Percentiles rank a stretch among this genome's conserved stretches.
phyloP scores from a whole-genome alignment of 2,888 invertebrate species.

The Endomychus coccineus region DNA sequence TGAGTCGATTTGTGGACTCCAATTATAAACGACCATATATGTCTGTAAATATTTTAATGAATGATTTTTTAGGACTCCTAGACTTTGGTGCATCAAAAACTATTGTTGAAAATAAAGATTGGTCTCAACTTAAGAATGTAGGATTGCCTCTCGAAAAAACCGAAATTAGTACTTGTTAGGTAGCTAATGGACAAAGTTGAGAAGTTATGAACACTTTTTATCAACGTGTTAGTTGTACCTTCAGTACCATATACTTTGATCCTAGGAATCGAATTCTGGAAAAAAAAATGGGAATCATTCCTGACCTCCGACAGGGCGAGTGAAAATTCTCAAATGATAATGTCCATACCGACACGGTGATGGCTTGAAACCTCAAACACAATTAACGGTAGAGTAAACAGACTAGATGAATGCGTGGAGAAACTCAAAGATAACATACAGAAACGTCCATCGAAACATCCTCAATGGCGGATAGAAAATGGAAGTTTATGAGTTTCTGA shows the following conservation, averaged over 20 bases:
- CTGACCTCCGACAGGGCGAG: slow-evolving; percentile 11
- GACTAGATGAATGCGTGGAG: too few species aligned
- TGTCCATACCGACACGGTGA: slow-evolving; percentile 1
- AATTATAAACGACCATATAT: slow-evolving; percentile 17
- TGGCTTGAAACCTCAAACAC: neutral
- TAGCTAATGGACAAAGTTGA: slow-evolving; percentile 16
- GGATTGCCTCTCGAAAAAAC: slow-evolving; percentile 5
- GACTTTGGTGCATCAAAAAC: slow-evolving; percentile 18
- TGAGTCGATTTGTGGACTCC: too few species aligned
- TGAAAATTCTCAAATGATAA: slow-evolving; percentile 2
- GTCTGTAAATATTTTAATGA: slow-evolving; percentile 13
- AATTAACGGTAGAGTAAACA: slow-evolving; percentile 8
- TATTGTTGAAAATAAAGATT: slow-evolving; percentile 12
- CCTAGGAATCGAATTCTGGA: slow-evolving; percentile 19
- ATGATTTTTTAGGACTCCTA: slow-evolving; percentile 12
- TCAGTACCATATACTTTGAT: slow-evolving; percentile 13
- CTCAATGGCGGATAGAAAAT: neutral
- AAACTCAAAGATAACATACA: too few species aligned
- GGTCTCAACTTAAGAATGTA: slow-evolving; percentile 8
- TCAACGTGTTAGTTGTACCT: slow-evolving; percentile 17
- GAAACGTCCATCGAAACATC: too few species aligned
- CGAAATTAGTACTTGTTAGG: slow-evolving; percentile 10
- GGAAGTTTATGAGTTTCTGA: slow-evolving; percentile 1
- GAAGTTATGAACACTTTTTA: slow-evolving; percentile 7
- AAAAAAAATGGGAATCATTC: slow-evolving; percentile 10